Evolutionary conservation across 1,140 invertebrate species (phyloP).

Genomic region (Mycetomoellerius zeteki): DNA sequence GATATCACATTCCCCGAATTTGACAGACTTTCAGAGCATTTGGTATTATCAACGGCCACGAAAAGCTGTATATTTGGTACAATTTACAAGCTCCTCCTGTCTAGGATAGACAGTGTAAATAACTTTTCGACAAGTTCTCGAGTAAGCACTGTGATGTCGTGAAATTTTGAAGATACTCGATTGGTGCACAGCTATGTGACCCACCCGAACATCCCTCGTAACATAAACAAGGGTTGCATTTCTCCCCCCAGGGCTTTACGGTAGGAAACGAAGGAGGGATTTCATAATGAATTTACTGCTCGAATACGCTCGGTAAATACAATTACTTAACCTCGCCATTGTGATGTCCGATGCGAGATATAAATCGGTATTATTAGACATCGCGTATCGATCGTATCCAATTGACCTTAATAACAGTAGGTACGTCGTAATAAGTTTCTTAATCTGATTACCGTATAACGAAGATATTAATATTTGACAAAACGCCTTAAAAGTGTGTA

Average conservation of each 20-base stretch:
- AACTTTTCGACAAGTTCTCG: conserved; percentile 49
- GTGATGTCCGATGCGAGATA: conserved; percentile 5
- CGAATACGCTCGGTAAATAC: conserved; percentile 71
- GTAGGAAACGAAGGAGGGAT: conserved; percentile 41
- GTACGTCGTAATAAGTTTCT: neutral
- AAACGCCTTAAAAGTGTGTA: neutral
- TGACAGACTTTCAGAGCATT: neutral
- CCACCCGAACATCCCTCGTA: conserved; percentile 67
- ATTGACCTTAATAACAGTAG: neutral
- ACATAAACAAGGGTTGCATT: conserved; percentile 75
- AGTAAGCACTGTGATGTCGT: conserved; percentile 50
- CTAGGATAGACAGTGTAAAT: conserved; percentile 8
- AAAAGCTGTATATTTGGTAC: conserved; percentile 21
- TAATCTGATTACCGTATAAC: neutral
- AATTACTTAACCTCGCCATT: conserved; percentile 73
- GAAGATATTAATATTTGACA: neutral
- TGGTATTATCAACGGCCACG: neutral
- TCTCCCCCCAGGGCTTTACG: conserved; percentile 47
- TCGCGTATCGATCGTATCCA: neutral
- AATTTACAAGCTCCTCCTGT: conserved; percentile 35
- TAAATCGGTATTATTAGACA: conserved; percentile 38
- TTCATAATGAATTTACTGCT: conserved; percentile 70
- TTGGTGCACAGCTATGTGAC: conserved; percentile 57
- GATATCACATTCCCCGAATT: neutral
- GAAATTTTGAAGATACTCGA: conserved; percentile 75